Evolutionary conservation across 2,113 vertebrate genomes (phyloP).

Genomic region (Muscicapa adusta): DNA sequence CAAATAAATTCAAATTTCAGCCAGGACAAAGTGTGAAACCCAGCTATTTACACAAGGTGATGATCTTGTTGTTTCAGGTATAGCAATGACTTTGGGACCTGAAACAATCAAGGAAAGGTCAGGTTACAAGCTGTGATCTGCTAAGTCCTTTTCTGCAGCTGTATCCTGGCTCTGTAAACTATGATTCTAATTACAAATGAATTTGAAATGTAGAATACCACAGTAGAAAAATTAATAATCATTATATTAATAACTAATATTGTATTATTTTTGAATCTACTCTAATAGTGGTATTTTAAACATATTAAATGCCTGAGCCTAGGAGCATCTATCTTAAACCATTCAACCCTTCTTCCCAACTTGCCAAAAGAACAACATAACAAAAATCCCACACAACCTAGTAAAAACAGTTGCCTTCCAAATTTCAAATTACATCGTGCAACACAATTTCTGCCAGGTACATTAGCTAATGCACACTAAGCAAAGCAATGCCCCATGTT

Average conservation of each 20-base stretch:
- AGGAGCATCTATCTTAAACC: not conserved
- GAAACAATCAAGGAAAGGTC: not conserved
- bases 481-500: not conserved
- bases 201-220: not conserved
- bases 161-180: not conserved
- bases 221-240: not conserved
- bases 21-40: not conserved
- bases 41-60: not conserved
- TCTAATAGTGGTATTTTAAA: not conserved
- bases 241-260: not conserved
- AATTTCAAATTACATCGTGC: not conserved
- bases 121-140: not conserved
- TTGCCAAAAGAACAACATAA: not conserved
- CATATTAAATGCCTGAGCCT: not conserved
- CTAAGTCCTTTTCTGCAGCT: slow-evolving; percentile 9
- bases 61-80: not conserved
- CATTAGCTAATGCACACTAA: not conserved
- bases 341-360: not conserved
- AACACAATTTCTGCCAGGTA: not conserved
- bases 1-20: not conserved
- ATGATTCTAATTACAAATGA: not conserved
- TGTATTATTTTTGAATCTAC: not conserved
- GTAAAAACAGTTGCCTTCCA: not conserved
- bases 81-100: not conserved
- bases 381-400: not conserved